A percentile compares a stretch with the other conserved stretches of the same genome.
Evolutionary conservation across 2,797 vertebrate genomes (phyloP).

Genomic region (Fringilla coelebs): DNA sequence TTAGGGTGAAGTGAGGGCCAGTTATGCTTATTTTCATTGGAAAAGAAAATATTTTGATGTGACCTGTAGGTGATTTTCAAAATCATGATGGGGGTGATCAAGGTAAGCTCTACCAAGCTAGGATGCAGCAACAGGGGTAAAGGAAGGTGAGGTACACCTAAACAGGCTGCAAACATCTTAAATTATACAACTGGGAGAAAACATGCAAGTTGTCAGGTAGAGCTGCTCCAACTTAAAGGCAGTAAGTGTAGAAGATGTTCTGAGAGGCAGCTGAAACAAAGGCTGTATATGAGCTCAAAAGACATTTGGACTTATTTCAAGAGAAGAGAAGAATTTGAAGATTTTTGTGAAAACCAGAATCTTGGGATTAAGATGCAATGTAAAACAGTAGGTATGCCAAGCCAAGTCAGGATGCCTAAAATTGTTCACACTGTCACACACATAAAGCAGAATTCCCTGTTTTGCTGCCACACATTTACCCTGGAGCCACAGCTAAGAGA

Average conservation of each 20-base stretch:
- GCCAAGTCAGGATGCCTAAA: background rate
- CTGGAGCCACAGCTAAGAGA: background rate
- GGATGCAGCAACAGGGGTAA: background rate
- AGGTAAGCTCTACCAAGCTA: background rate
- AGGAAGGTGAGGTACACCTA: background rate
- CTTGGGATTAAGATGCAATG: background rate
- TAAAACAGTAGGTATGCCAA: background rate
- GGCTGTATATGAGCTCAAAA: background rate
- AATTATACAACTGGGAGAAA: background rate
- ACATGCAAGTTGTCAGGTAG: background rate
- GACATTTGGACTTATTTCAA: slow-evolving; percentile 8
- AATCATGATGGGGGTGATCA: background rate
- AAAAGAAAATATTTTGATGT: slow-evolving; percentile 26
- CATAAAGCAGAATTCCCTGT: background rate
- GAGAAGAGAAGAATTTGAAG: background rate
- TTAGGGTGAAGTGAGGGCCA: background rate
- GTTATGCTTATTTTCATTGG: background rate
- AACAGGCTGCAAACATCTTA: background rate
- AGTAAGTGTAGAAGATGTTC: slow-evolving; percentile 33
- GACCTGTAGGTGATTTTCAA: background rate
- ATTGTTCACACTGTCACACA: background rate
- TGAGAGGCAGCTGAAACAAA: slow-evolving; percentile 24
- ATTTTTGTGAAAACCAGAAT: slow-evolving; percentile 9
- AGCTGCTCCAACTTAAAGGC: background rate
- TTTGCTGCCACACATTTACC: background rate